phyloP scores from a whole-genome alignment of 2,888 invertebrate species.

The Trichopria drosophilae region DNA sequence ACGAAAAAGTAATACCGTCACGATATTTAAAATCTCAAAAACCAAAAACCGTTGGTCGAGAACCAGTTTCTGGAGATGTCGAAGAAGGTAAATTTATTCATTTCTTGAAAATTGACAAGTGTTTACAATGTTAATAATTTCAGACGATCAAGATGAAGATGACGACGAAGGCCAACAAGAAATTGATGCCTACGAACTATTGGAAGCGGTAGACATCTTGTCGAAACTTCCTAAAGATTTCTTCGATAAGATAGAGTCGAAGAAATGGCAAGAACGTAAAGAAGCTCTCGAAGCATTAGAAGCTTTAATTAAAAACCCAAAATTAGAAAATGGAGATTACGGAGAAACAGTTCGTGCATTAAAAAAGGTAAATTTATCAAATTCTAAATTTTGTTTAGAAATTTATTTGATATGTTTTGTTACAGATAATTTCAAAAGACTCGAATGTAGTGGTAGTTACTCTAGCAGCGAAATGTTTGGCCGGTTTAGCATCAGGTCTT shows the following conservation, averaged over 20 bases:
- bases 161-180: constrained; percentile 64
- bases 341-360: constrained; percentile 84
- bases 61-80: constrained; percentile 60
- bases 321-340: constrained; percentile 90
- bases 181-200: constrained; percentile 86
- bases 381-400: constrained; percentile 5
- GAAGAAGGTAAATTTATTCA: constrained; percentile 55
- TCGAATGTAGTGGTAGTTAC: constrained; percentile 92
- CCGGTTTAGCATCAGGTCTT: constrained; percentile 80
- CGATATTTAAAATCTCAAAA: constrained; percentile 83
- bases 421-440: constrained; percentile 87
- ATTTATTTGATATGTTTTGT: constrained; percentile 34
- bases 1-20: constrained; percentile 70
- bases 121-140: constrained; percentile 3
- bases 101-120: constrained; percentile 6
- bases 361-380: constrained; percentile 75
- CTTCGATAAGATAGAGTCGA: constrained; percentile 89
- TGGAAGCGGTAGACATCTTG: constrained; percentile 91
- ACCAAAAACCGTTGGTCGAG: constrained; percentile 66
- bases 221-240: constrained; percentile 94
- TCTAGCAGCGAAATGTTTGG: constrained; percentile 80
- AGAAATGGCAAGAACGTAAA: constrained; percentile 96
- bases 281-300: constrained; percentile 86
- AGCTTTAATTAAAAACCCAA: constrained; percentile 76
- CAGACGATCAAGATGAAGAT: constrained; percentile 64